Evolutionary conservation across 2,888 invertebrate species (phyloP).

Genomic region (Nymphalis urticae): DNA sequence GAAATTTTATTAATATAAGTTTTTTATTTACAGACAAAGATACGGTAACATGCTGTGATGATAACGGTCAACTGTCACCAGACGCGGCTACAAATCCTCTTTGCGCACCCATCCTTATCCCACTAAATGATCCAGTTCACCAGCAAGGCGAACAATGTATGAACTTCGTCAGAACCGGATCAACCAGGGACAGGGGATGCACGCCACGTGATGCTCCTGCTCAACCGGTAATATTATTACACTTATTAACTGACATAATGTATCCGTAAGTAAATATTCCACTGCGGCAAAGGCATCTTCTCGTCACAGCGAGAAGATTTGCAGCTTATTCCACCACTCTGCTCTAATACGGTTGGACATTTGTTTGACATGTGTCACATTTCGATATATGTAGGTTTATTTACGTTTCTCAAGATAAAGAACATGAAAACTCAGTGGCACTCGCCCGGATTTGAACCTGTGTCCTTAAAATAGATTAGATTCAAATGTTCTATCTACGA

Average conservation of each 20-base stretch:
- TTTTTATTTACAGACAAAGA: conserved; percentile 57
- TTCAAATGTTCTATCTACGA: too few relatives aligned
- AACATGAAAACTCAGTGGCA: too few relatives aligned
- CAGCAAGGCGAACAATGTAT: conserved; percentile 83
- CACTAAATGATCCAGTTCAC: conserved; percentile 71
- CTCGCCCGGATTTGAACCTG: too few relatives aligned
- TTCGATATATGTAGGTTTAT: too few relatives aligned
- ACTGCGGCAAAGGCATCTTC: too few relatives aligned
- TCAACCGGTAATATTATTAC: conserved; percentile 82
- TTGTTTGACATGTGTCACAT: too few relatives aligned
- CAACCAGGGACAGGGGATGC: conserved; percentile 85
- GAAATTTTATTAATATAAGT: not conserved
- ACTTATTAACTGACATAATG: conserved; percentile 1
- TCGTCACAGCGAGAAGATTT: too few relatives aligned
- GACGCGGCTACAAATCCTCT: conserved; percentile 59
- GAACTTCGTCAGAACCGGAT: conserved; percentile 87
- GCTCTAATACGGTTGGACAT: too few relatives aligned
- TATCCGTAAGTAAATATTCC: too few relatives aligned
- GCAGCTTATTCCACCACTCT: too few relatives aligned
- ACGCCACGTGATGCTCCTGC: conserved; percentile 83
- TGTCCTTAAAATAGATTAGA: too few relatives aligned
- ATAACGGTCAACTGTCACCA: conserved; percentile 57
- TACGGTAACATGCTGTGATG: conserved; percentile 62
- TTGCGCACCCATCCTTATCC: conserved; percentile 68
- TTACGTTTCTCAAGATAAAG: too few relatives aligned